Base-by-base conservation (phyloP, 37 sponge, comb jelly and placozoan genomes). In the Eunapius fragilis region DNA sequence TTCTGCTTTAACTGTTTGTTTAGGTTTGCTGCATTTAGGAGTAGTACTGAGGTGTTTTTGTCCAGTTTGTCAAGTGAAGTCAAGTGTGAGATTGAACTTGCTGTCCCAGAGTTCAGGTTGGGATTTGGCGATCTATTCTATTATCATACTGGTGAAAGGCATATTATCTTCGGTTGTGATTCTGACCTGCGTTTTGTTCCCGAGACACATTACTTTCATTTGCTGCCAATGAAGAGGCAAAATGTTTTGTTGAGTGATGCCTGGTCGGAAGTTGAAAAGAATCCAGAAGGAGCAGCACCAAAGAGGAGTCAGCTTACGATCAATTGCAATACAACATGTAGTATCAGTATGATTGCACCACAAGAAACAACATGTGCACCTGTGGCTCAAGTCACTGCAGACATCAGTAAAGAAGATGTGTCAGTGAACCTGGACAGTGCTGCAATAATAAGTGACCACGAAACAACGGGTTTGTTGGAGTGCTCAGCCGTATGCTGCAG, bases 401-500 rank as follows among this genome's bases (percentile, higher is more conserved):
- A n/a, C n/a, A n/a, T n/a, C n/a, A n/a, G n/a, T n/a, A n/a, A n/a
- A n/a, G n/a, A n/a, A n/a, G 58, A 58, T 58, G 58, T 19, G 58
- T 58, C 58, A 58, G 58, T 58, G 58, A 19, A 17, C 41, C 58
- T 58, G 58, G 58, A 58, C 58, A 58, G 58, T 58, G 58, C 58
- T 58, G 58, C 58, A 58, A 58, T 19, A 58, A 58, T 58, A 58
- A 58, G 58, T 58, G 58, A 11, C 58, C 22, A 58, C 58, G 58
- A 58, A 17, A 58, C 58, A 58, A 58, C 58, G 58, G 58, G 58
- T 58, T 58, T 58, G 14, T 58, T 58, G 58, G 58, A 58, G 58
- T 84, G 85, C 67, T 67, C 85, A 87, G 81, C 71, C 6, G 75
- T 69, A 31, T 87, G 87, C 31, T 87, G 80, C 49, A 50, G 22